These are phyloP conservation scores for Helicolenus hilgendorfi DNA, from an alignment of 2,797 vertebrate genomes.

Conservation along the genomic window DNA sequence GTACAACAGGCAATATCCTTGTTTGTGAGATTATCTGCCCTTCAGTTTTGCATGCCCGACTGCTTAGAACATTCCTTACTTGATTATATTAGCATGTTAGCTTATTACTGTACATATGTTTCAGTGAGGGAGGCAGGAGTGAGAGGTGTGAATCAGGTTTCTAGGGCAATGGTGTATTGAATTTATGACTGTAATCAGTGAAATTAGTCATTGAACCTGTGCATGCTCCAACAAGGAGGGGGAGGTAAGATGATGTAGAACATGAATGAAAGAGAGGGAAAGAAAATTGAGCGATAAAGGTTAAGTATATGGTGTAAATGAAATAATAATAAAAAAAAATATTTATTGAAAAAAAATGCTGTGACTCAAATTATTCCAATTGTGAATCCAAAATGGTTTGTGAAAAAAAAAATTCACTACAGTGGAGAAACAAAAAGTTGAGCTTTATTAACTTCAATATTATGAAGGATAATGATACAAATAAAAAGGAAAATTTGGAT, in stretches of 20 bases:
- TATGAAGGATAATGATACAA: not conserved
- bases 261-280: conserved; percentile 10
- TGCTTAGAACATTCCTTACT: conserved; percentile 45
- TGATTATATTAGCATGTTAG: conserved; percentile 73
- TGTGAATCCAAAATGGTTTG: not conserved
- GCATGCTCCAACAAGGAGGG: conserved; percentile 5
- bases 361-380: not conserved
- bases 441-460: not conserved
- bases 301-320: not conserved
- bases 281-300: not conserved
- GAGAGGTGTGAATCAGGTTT: conserved; percentile 52
- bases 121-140: not conserved
- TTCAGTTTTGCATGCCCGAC: conserved; percentile 9
- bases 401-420: not conserved
- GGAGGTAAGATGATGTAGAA: conserved; percentile 8
- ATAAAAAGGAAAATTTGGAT: not conserved
- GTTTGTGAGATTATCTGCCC: conserved; percentile 63
- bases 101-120: conserved; percentile 69
- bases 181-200: conserved; percentile 68
- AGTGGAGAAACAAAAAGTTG: not conserved
- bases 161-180: conserved; percentile 60
- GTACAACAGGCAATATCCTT: conserved; percentile 33
- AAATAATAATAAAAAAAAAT: not conserved
- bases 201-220: conserved; percentile 58
- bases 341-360: not conserved